Evolutionary conservation across 1,140 invertebrate species (phyloP).

Genomic region (Ptiloglossa arizonensis): DNA sequence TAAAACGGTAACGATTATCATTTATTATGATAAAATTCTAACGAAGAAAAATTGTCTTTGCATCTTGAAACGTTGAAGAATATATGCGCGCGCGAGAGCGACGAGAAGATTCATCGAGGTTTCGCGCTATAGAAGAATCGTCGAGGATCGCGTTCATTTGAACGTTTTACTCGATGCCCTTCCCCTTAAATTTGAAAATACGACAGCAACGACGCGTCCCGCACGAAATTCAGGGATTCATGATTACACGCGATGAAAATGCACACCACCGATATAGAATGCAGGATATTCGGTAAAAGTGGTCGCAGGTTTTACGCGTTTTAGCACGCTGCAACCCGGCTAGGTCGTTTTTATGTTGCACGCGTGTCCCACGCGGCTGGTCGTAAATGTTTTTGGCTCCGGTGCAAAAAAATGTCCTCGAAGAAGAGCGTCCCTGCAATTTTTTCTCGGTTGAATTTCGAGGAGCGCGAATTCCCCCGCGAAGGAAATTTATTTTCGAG

Average conservation of each 20-base stretch:
- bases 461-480: neutral
- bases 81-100: too few species aligned
- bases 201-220: neutral
- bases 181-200: neutral
- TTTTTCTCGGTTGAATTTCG: neutral
- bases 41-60: too few species aligned
- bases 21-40: too few species aligned
- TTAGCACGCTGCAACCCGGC: neutral
- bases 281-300: neutral
- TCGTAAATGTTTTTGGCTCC: neutral
- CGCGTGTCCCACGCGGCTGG: neutral
- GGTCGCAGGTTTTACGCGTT: neutral
- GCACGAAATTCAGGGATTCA: neutral
- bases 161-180: too few species aligned
- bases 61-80: too few species aligned
- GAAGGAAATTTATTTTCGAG: neutral
- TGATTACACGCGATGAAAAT: too few species aligned
- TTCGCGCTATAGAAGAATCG: too few species aligned
- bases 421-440: neutral
- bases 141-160: too few species aligned
- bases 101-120: too few species aligned
- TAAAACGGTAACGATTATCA: too few species aligned
- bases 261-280: neutral
- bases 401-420: neutral
- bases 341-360: slow-evolving; percentile 6